Base-by-base conservation (phyloP, 1,140 invertebrate genomes). In the Drosophila arawakana region DNA sequence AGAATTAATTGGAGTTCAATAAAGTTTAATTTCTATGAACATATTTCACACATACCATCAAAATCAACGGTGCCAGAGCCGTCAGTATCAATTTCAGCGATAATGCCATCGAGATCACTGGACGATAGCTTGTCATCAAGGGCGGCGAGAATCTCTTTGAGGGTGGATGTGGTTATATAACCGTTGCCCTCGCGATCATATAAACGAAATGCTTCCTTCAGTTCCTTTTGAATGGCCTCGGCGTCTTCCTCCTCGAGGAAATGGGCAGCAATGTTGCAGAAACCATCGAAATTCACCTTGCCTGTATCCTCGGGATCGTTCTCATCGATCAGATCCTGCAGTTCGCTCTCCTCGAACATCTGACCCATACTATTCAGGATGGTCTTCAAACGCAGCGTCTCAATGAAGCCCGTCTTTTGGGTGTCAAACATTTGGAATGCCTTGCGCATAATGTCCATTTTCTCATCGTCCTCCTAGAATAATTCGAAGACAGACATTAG, bases 351-450 rank as follows among this genome's bases (percentile, higher is more conserved):
- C 90, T 98, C 97, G 91, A 98, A 98, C 47, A 97, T 94, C 89
- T 98, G 97, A 30, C 97, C 97, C 96, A 98, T 97, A 37, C 97
- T 98, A 92, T 97, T 98, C n/a, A 98, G 93, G 80, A 98, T 98
- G 73, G 97, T 98, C 59, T 96, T 96, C 90, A 98, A 97, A 91
- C 98, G 97, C 46, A 96, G 93, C 1, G 97, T 97, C 74, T 98
- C 97, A 67, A 98, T 98, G 93, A 96, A 97, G 9, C 97, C 97
- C 49, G 95, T 95, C 93, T 98, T 98, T 65, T 96, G 96, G 72
- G 97, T 97, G 93, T 98, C 97, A 85, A 98, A 98, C 97, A 98
- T 98, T 93, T 97, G 96, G 94, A 98, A 98, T 75, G 97, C 97
- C 92, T 97, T 97, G 83, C 96, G 96, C 94, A 98, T 96, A 92